Evolutionary conservation across 2,888 invertebrate genomes (phyloP).

Genomic region (Leptothorax acervorum): DNA sequence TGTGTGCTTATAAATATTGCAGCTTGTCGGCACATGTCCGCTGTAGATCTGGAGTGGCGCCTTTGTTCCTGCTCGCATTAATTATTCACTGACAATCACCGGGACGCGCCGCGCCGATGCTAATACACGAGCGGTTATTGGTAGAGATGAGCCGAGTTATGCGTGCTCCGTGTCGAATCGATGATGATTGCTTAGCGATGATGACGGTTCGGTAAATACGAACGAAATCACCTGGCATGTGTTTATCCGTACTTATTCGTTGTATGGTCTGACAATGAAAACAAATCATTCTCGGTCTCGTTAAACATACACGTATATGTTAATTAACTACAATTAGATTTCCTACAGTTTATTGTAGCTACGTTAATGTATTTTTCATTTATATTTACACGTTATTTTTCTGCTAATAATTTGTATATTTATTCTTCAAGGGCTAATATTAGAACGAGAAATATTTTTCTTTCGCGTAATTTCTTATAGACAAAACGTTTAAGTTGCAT

Average conservation of each 20-base stretch:
- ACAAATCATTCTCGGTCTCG: not conserved
- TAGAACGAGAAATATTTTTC: not conserved
- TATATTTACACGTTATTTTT: not conserved
- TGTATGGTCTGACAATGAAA: not conserved
- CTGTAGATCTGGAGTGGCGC: conserved; percentile 41
- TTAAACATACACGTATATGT: not conserved
- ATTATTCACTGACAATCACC: conserved; percentile 54
- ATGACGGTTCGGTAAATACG: conserved; percentile 17
- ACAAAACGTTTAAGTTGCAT: conserved; percentile 1
- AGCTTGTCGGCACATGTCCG: conserved; percentile 32
- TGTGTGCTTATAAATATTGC: conserved; percentile 44
- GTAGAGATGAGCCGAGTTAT: conserved; percentile 3
- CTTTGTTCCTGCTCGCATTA: conserved; percentile 50
- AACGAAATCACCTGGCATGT: conserved; percentile 13
- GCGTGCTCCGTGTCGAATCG: conserved; percentile 19
- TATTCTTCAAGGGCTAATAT: not conserved
- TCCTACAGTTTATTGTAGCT: not conserved
- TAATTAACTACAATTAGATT: not conserved
- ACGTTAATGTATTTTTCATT: not conserved
- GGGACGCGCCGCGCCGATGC: conserved; percentile 46
- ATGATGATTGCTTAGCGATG: conserved; percentile 30
- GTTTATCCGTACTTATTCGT: not conserved
- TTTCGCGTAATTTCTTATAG: not conserved
- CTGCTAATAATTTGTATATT: not conserved
- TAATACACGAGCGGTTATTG: conserved; percentile 47